A percentile compares a stretch with the other conserved stretches of the same genome.
Conservation (phyloP, 2,113 vertebrate genomes). For the Myiozetetes cayanensis region DNA sequence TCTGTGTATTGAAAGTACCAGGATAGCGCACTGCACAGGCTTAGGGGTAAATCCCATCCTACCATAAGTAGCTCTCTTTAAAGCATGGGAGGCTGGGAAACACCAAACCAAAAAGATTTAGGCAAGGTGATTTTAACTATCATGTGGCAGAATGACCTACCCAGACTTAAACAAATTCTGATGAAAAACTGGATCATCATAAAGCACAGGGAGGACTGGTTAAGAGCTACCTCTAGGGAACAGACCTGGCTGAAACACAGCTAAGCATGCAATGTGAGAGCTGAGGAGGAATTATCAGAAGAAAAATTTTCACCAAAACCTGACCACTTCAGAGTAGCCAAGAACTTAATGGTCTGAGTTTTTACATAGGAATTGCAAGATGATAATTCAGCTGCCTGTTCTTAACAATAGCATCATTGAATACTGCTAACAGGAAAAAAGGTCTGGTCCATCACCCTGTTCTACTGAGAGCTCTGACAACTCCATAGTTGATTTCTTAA, state of each 20-base stretch:
- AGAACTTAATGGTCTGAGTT: not conserved
- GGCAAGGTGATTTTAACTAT: not conserved
- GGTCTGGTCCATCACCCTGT: not conserved
- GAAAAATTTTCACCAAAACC: not conserved
- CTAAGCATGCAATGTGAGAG: not conserved
- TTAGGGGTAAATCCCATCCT: not conserved
- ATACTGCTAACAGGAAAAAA: not conserved
- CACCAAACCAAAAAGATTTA: not conserved
- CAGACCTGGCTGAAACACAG: not conserved
- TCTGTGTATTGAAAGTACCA: not conserved
- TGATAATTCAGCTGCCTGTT: not conserved
- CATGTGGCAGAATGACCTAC: not conserved
- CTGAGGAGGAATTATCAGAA: not conserved
- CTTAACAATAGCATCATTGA: not conserved
- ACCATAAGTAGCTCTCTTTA: not conserved
- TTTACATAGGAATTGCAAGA: not conserved
- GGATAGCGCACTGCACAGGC: not conserved
- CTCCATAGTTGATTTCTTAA: not conserved
- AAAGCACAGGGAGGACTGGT: not conserved
- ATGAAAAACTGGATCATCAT: not conserved
- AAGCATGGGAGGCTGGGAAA: not conserved
- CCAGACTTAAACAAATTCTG: not conserved
- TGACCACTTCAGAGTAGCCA: not conserved
- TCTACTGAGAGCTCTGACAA: not conserved
- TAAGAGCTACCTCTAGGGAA: not conserved